Conservation (phyloP, 2,888 invertebrate genomes). For the Venusia cambrica region DNA sequence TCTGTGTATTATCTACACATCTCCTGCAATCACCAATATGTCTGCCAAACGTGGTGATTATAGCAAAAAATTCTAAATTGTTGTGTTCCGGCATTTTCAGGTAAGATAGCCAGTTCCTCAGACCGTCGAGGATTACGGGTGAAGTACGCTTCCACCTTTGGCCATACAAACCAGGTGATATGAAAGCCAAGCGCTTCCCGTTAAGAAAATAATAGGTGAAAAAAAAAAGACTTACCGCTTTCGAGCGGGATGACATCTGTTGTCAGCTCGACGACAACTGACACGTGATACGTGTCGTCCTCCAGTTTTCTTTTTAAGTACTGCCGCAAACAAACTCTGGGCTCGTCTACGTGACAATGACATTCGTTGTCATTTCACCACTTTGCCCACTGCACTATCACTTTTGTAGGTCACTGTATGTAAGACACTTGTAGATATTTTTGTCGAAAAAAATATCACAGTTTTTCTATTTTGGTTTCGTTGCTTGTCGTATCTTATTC, state of each 20-base stretch:
- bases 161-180: too few species aligned
- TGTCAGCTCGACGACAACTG: constrained; percentile 80
- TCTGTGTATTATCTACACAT: too few species aligned
- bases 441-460: constrained; percentile 11
- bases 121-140: too few species aligned
- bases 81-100: too few species aligned
- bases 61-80: too few species aligned
- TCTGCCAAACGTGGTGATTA: too few species aligned
- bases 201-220: too few species aligned
- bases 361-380: too few species aligned
- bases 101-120: too few species aligned
- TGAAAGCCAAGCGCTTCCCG: too few species aligned
- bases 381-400: constrained; percentile 23
- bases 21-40: too few species aligned
- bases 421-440: constrained; percentile 13
- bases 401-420: constrained; percentile 7
- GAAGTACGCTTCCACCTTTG: too few species aligned
- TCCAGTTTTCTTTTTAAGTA: constrained; percentile 66
- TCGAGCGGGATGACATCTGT: constrained; percentile 77
- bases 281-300: constrained; percentile 76
- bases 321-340: constrained; percentile 36
- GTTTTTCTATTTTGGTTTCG: constrained; percentile 4
- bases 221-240: constrained; percentile 72
- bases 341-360: constrained; percentile 44
- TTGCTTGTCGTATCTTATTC: constrained; percentile 7